These are phyloP conservation scores for Echeneis naucrates DNA, from an alignment of 2,797 vertebrate species.

Conservation along the genomic window DNA sequence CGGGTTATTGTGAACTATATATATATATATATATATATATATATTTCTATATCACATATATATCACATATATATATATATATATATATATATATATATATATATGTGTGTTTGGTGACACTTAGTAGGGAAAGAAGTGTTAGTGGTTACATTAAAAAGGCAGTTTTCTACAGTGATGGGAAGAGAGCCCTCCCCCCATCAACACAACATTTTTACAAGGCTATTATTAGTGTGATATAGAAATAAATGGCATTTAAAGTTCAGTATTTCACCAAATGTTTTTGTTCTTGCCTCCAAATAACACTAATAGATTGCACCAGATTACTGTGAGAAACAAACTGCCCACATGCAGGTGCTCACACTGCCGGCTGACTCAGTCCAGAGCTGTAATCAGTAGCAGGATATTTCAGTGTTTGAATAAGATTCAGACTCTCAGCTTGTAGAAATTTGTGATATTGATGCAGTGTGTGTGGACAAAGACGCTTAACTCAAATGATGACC, in stretches of 20 bases:
- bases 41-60: no score
- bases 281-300: slow-evolving; percentile 56
- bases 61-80: no score
- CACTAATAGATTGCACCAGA: slow-evolving; percentile 35
- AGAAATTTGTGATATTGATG: slow-evolving; percentile 20
- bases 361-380: slow-evolving; percentile 44
- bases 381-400: slow-evolving; percentile 42
- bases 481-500: slow-evolving; percentile 2
- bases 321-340: slow-evolving; percentile 55
- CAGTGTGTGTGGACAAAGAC: slow-evolving; percentile 20
- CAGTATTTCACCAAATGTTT: slow-evolving; percentile 49
- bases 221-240: background rate
- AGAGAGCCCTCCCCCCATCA: background rate
- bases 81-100: no score
- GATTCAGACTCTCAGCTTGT: slow-evolving; percentile 24
- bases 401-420: slow-evolving; percentile 56
- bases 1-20: no score
- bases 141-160: background rate
- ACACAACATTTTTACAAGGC: background rate
- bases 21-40: no score
- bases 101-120: no score
- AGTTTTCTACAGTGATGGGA: background rate
- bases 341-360: slow-evolving; percentile 56
- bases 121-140: background rate
- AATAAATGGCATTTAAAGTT: slow-evolving; percentile 26